Conservation (phyloP, 1,140 invertebrate genomes). For the Brachionus manjavacas region DNA sequence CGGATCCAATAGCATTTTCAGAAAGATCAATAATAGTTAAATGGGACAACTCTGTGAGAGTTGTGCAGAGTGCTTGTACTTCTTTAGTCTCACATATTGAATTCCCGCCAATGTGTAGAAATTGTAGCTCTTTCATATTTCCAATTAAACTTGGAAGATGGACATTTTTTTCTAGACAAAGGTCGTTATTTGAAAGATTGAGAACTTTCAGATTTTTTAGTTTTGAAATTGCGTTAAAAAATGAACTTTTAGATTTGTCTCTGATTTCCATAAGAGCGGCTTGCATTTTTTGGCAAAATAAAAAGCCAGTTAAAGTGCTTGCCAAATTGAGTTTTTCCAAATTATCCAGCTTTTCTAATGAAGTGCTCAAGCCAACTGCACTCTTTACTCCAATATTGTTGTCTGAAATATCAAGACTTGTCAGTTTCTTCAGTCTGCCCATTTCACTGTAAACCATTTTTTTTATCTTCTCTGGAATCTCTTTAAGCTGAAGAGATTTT, state of each 20-base stretch:
- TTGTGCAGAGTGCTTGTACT: not conserved
- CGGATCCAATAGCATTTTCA: not conserved
- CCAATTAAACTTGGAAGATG: not conserved
- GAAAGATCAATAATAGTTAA: not conserved
- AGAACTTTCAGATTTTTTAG: conserved; percentile 12
- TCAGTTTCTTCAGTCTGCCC: not conserved
- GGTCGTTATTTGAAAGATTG: not conserved
- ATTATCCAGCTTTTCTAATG: not conserved
- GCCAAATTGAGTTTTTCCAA: not conserved
- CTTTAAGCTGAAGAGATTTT: conserved; percentile 7
- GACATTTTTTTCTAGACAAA: not conserved
- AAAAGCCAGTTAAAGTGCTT: not conserved
- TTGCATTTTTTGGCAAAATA: too few species aligned
- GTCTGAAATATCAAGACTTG: conserved; percentile 8
- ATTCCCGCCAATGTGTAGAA: not conserved
- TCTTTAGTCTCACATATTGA: not conserved
- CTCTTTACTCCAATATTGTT: not conserved
- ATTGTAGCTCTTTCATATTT: not conserved
- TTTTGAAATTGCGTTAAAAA: not conserved
- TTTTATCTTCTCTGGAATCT: not conserved
- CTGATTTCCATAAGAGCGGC: not conserved
- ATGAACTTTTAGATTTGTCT: not conserved
- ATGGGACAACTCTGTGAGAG: not conserved
- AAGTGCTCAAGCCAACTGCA: not conserved
- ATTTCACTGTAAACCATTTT: not conserved